Evolutionary conservation across 2,113 vertebrate species (phyloP).

Genomic region (Gila orcuttii): DNA sequence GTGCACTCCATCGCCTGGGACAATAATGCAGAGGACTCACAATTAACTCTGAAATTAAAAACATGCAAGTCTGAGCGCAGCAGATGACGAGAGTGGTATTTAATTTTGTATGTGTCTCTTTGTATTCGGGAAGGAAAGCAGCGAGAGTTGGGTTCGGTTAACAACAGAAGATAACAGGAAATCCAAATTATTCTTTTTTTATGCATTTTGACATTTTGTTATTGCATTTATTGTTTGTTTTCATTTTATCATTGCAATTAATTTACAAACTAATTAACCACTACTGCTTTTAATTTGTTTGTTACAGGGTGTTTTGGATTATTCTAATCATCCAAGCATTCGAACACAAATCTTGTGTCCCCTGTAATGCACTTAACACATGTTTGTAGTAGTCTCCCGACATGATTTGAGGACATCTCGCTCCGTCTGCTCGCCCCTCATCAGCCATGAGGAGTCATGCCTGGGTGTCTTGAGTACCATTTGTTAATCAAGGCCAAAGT

Average conservation of each 20-base stretch:
- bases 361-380: conserved; percentile 15
- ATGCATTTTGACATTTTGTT: conserved; percentile 22
- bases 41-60: conserved; percentile 66
- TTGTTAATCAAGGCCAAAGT: conserved; percentile 84
- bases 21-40: conserved; percentile 59
- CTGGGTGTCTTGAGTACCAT: conserved; percentile 71
- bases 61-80: conserved; percentile 48
- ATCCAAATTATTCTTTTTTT: background rate
- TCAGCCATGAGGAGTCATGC: conserved; percentile 69
- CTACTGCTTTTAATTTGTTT: conserved; percentile 1
- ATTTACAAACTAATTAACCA: background rate
- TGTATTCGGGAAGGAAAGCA: background rate
- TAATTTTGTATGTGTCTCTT: background rate
- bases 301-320: conserved; percentile 4
- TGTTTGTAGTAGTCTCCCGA: conserved; percentile 21
- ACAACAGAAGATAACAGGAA: background rate
- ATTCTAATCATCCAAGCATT: conserved; percentile 24
- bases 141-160: background rate
- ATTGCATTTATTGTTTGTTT: background rate
- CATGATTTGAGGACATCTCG: conserved; percentile 35
- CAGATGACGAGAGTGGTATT: background rate
- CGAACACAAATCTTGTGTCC: conserved; percentile 16
- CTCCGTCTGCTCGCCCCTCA: conserved; percentile 25
- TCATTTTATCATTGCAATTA: background rate
- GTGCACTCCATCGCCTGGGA: conserved; percentile 56